These are phyloP conservation scores for Manis javanica DNA, from an alignment of 2,797 vertebrate species.

Conservation along the genomic window DNA sequence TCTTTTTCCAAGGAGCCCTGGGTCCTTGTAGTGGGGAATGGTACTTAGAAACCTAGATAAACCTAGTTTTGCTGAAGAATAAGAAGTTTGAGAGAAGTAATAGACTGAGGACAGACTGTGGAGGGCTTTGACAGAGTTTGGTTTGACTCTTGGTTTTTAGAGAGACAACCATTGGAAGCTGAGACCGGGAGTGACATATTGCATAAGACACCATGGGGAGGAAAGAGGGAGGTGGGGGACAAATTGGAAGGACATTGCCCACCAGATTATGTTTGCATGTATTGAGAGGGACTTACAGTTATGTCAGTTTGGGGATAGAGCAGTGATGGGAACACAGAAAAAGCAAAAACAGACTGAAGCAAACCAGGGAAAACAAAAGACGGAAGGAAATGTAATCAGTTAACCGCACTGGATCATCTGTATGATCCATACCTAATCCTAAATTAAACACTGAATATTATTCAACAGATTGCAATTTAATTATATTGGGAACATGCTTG, in stretches of 20 bases:
- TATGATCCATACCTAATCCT: background rate
- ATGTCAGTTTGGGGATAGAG: background rate
- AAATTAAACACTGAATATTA: background rate
- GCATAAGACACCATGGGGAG: background rate
- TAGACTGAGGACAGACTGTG: background rate
- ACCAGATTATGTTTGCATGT: background rate
- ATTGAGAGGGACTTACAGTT: background rate
- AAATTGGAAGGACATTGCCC: background rate
- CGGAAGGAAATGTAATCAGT: background rate
- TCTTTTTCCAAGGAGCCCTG: background rate
- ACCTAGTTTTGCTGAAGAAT: background rate
- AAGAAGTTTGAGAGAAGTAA: background rate
- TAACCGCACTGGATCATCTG: background rate
- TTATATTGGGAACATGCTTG: background rate
- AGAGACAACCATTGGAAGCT: background rate
- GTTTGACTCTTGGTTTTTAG: background rate
- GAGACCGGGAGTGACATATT: background rate
- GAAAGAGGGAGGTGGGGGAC: background rate
- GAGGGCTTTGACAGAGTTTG: background rate
- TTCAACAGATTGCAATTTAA: background rate
- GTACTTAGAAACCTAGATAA: conserved; percentile 25
- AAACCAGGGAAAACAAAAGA: background rate
- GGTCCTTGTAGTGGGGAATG: background rate
- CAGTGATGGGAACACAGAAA: background rate
- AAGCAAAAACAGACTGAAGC: background rate